Percentiles rank a stretch among this genome's conserved stretches.
Conservation (phyloP, 2,888 invertebrate species). For the Idaea straminata region DNA sequence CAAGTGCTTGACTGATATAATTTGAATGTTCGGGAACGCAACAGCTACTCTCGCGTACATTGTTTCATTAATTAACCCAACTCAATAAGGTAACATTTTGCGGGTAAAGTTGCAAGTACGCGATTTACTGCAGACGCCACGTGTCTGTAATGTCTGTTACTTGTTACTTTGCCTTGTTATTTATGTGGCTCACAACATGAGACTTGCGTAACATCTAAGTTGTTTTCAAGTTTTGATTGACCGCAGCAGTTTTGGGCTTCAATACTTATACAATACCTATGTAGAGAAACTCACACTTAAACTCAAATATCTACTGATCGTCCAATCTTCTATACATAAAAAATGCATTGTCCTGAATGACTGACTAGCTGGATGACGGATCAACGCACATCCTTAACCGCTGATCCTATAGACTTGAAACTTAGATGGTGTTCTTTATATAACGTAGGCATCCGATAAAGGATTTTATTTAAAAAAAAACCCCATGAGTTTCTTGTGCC, state of each 20-base stretch:
- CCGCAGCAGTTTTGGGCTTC: neutral
- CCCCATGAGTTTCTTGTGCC: no score
- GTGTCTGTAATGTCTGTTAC: constrained; percentile 40
- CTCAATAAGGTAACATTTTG: constrained; percentile 37
- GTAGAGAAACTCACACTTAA: no score
- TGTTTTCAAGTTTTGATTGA: constrained; percentile 4
- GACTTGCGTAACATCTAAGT: constrained; percentile 2
- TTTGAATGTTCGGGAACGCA: neutral
- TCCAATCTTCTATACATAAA: no score
- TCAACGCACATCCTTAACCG: no score
- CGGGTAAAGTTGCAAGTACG: constrained; percentile 38
- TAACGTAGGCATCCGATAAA: no score
- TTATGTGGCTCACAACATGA: constrained; percentile 24
- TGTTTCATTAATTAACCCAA: constrained; percentile 35
- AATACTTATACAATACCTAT: neutral
- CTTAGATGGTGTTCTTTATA: no score
- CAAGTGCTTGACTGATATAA: neutral
- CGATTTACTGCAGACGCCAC: constrained; percentile 49
- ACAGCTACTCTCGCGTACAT: neutral
- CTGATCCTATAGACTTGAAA: no score
- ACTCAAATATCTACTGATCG: no score
- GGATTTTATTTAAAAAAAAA: no score
- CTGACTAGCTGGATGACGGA: no score
- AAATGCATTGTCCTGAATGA: no score
- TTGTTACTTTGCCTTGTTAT: constrained; percentile 34